Evolutionary conservation across 2,797 vertebrate genomes (phyloP), one percentile per base, ranked within the genome.

Genomic region (Eulemur coronatus): DNA sequence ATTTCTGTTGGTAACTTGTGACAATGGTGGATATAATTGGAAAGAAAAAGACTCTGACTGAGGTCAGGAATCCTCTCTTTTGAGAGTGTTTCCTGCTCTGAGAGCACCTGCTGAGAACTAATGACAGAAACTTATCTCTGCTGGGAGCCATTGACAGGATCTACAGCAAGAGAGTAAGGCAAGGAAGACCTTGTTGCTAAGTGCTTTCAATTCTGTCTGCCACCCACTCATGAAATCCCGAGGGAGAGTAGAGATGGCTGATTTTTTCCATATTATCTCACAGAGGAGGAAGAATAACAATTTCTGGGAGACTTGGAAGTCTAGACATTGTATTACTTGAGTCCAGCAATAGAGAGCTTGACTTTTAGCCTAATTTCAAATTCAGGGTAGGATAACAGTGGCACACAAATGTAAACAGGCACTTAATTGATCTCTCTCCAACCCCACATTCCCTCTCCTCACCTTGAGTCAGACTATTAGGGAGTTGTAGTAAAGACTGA

Each of bases 381-480:
- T 33, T 30, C 24, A 28, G 15, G 26, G 10, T 43, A 43, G 33
- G 17, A 41, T 57, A 79, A 73, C 4, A n/a, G 13, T n/a, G 14
- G 18, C 18, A 57, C 13, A 57, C 0, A 38, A 8, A 75, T 65
- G 4, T n/a, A 41, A 46, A 33, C 3, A 73, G 30, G 12, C 28
- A 41, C 13, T 26, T 65, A 11, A 7, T 7, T 43, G 1, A 1
- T 69, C 43, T 79, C 55, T 41, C 65, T 57, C 7, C 17, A 69
- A 2, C 5, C 0, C 2, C 22, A 55, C 7, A 30, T 2, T 7
- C 5, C 0, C 48, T 52, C 15, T 48, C 2, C 10, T 30, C 9
- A 2, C 20, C 59, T 73, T 43, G 18, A 67, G 4, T 73, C 46
- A 63, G 17, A 48, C 5, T 15, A 26, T 57, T 17, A 80, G 52